Percentiles rank a stretch among this genome's conserved stretches.
Conservation (phyloP, 2,888 invertebrate genomes). For the Iselma pallidipennis region DNA sequence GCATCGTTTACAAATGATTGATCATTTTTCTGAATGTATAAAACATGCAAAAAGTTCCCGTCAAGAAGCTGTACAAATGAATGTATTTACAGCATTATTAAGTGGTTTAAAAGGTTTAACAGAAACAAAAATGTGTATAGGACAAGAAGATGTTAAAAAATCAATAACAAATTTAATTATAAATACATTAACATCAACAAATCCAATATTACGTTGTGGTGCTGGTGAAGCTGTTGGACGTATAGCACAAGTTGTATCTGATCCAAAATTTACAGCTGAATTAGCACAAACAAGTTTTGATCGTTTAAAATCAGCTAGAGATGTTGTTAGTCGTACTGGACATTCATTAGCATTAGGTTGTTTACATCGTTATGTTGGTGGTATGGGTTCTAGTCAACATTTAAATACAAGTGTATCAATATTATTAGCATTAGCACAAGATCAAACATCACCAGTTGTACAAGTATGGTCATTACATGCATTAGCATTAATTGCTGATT, state of each 20-base stretch:
- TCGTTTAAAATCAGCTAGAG: conserved; percentile 80
- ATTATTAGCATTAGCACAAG: conserved; percentile 91
- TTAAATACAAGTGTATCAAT: conserved; percentile 94
- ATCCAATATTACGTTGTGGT: conserved; percentile 85
- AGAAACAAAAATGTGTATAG: conserved; percentile 82
- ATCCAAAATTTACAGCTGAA: conserved; percentile 85
- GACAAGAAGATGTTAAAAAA: conserved; percentile 88
- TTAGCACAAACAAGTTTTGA: conserved; percentile 90
- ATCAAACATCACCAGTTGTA: conserved; percentile 89
- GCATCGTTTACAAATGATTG: conserved; percentile 95
- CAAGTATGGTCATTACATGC: conserved; percentile 99
- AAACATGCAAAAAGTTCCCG: conserved; percentile 89
- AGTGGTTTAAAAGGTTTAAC: conserved; percentile 84
- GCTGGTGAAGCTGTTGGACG: conserved; percentile 95
- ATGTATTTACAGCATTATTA: conserved; percentile 91
- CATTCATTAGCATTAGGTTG: conserved; percentile 95
- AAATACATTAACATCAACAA: conserved; percentile 73
- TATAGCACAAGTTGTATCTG: conserved; percentile 86
- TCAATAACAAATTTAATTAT: conserved; percentile 80
- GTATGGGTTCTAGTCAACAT: conserved; percentile 94
- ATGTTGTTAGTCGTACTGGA: conserved; percentile 83
- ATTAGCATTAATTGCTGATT: conserved; percentile 92
- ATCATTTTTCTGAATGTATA: conserved; percentile 95
- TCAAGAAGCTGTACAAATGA: conserved; percentile 95
- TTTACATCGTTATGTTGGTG: conserved; percentile 92